Percentiles rank a stretch among this genome's conserved stretches.
phyloP scores from a whole-genome alignment of 2,113 vertebrate genomes.

The Cathartes aura region DNA sequence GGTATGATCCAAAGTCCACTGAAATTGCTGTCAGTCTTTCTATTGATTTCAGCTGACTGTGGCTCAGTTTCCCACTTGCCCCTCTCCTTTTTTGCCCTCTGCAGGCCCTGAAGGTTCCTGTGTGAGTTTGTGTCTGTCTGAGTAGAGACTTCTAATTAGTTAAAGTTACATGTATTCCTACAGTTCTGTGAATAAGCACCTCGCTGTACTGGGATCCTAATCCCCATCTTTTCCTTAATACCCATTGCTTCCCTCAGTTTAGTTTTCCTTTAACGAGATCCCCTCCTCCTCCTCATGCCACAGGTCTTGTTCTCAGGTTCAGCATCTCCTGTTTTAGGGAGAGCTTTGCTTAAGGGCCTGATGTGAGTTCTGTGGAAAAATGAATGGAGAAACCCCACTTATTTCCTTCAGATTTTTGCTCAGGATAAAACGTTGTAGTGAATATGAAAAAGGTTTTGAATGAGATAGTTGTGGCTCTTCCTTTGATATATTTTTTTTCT shows the following conservation, averaged over 20 bases:
- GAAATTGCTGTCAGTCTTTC: background rate
- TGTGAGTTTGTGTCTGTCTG: background rate
- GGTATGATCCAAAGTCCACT: background rate
- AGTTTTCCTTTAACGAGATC: background rate
- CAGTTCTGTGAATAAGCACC: background rate
- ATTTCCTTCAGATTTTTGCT: background rate
- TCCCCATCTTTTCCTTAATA: background rate
- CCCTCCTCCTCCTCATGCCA: fast-evolving
- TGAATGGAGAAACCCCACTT: background rate
- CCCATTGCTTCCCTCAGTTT: background rate
- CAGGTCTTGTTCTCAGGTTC: background rate
- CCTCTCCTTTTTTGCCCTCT: background rate
- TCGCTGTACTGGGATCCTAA: background rate
- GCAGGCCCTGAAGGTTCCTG: background rate
- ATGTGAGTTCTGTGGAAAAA: background rate
- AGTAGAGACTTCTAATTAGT: background rate
- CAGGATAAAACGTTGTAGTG: background rate
- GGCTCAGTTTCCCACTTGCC: background rate
- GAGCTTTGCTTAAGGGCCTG: background rate
- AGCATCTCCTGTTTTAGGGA: background rate
- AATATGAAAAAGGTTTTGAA: background rate
- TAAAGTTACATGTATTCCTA: background rate
- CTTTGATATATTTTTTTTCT: background rate
- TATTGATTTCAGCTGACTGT: background rate
- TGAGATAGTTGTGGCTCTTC: background rate